Base-by-base conservation (phyloP, 2,797 vertebrate genomes). In the Propithecus perrieri region DNA sequence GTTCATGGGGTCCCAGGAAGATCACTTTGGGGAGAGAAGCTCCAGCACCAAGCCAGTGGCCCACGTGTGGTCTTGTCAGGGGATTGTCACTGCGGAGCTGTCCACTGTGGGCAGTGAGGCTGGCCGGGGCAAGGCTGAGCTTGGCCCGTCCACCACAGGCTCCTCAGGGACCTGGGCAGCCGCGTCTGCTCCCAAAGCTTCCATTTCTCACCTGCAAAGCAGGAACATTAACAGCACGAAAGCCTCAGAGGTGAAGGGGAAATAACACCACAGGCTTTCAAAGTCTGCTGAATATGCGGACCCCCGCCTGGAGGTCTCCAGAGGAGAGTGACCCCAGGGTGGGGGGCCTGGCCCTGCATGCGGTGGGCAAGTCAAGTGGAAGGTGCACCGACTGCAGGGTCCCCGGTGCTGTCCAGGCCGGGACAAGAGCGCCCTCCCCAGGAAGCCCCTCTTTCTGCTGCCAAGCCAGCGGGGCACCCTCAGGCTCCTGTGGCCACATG, bases 81-180 rank as follows among this genome's bases (percentile, higher is more conserved):
- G 57, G 3, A 7, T 10, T 57, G 35, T 53, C 9, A 24, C 46
- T 35, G 7, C 0, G 12, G 8, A 84, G 41, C 26, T 5, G 0
- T 30, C 43, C 3, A 6, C n/a, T 8, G 9, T 5, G 18, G 30
- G 78, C 53, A 10, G 38, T 3, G 20, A 46, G 57, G 33, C 28
- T 0, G 0, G 20, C 43, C 0, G 0, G 28, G 28, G 12, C 1
- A 48, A 46, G 48, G 53, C 43, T 30, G 46, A 65, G 69, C 28
- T 14, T 0, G 30, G 76, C 17, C 50, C 24, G 4, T 1, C 13
- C 2, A 4, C 84, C 11, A 1, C 28, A 24, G 2, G 1, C n/a
- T 65, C 55, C 69, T 26, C 20, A 14, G 78, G 4, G 5, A 33
- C 85, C 20, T 13, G 48, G 35, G 35, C 18, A 85, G 69, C 28